Evolutionary conservation across 2,888 invertebrate genomes (phyloP).

Genomic region (Torymus texanus): DNA sequence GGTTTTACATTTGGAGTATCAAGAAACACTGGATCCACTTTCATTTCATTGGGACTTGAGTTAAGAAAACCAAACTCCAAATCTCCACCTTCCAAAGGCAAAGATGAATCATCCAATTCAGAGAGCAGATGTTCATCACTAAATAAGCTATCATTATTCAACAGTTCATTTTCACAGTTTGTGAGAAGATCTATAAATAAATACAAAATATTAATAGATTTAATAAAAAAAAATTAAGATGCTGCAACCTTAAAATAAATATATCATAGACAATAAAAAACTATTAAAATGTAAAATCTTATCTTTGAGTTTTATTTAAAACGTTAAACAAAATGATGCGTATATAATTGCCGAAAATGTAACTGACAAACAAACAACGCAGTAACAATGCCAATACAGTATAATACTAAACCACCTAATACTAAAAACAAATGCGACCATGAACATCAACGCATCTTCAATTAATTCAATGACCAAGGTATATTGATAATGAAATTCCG

Average conservation of each 20-base stretch:
- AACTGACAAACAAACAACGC: too few relatives aligned
- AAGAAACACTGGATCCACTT: slow-evolving; percentile 46
- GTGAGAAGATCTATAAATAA: slow-evolving; percentile 79
- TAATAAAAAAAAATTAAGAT: not conserved
- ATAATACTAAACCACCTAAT: too few relatives aligned
- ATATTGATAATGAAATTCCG: not conserved
- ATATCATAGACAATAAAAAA: slow-evolving; percentile 1
- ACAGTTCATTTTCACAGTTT: slow-evolving; percentile 82
- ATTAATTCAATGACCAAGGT: too few relatives aligned
- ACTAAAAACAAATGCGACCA: too few relatives aligned
- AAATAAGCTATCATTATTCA: slow-evolving; percentile 77
- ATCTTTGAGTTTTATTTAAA: too few relatives aligned
- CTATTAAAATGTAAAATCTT: too few relatives aligned
- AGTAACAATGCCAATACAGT: too few relatives aligned
- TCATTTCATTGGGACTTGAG: slow-evolving; percentile 40
- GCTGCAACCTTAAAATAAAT: slow-evolving; percentile 1
- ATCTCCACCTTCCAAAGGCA: slow-evolving; percentile 73
- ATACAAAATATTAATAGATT: not conserved
- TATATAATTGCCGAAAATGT: too few relatives aligned
- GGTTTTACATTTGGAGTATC: slow-evolving; percentile 59
- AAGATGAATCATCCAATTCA: slow-evolving; percentile 75
- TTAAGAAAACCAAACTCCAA: slow-evolving; percentile 75
- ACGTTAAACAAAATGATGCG: too few relatives aligned
- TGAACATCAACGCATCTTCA: too few relatives aligned
- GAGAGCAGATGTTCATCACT: slow-evolving; percentile 76